These are phyloP conservation scores for Amphipyra tragopoginis DNA, from an alignment of 2,888 invertebrate species.

Conservation along the genomic window DNA sequence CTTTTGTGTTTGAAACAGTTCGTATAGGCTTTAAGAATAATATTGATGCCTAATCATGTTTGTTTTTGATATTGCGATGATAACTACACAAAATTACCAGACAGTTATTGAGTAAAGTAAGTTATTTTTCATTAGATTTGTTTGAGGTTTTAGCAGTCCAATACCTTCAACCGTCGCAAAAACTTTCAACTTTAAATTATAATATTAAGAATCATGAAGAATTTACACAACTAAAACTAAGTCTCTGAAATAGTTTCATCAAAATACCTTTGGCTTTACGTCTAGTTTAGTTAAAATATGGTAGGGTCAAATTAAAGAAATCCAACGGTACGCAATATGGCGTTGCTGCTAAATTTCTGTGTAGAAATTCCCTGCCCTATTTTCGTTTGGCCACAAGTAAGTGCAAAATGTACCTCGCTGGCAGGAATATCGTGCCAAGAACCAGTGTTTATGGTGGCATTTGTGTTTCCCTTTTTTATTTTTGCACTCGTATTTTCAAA, in stretches of 20 bases:
- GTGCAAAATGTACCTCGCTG: conserved; percentile 61
- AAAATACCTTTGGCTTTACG: not conserved
- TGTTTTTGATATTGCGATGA: too few relatives aligned
- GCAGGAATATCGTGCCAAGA: conserved; percentile 61
- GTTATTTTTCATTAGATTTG: too few relatives aligned
- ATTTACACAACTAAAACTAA: not conserved
- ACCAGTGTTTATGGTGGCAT: conserved; percentile 57
- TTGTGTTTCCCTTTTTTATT: conserved; percentile 51
- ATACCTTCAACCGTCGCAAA: not conserved
- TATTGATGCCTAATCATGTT: too few relatives aligned
- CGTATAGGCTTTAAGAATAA: too few relatives aligned
- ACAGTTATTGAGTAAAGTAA: too few relatives aligned
- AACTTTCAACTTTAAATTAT: not conserved
- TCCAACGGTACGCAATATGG: conserved; percentile 49
- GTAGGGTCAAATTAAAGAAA: conserved; percentile 47
- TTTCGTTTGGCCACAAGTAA: conserved; percentile 64
- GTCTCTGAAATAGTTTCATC: not conserved
- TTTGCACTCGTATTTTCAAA: conserved; percentile 42
- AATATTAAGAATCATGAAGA: not conserved
- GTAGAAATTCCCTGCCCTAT: conserved; percentile 61
- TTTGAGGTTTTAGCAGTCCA: too few relatives aligned
- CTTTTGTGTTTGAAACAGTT: too few relatives aligned
- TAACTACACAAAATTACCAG: too few relatives aligned
- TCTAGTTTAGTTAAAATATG: conserved; percentile 13
- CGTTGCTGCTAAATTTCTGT: conserved; percentile 58